phyloP scores from a whole-genome alignment of 64 coral and sea anemone genomes.

The Pachyseris speciosa region DNA sequence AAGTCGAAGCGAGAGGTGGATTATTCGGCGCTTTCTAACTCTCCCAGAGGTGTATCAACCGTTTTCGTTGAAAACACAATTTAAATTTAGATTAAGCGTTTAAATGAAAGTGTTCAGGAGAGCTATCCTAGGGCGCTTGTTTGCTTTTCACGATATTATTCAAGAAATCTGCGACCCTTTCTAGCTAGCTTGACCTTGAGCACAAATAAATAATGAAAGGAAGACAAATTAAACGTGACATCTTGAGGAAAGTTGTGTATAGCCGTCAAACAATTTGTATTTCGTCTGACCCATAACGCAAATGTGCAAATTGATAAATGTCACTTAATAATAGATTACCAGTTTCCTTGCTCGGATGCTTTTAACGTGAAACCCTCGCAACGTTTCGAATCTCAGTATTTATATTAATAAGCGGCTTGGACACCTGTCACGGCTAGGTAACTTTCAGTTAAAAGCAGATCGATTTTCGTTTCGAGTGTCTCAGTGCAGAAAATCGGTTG shows the following conservation, averaged over 20 bases:
- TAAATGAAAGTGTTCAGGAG: too few relatives aligned
- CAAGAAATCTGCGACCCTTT: background rate
- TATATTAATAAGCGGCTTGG: background rate
- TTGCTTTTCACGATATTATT: background rate
- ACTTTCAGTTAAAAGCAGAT: too few relatives aligned
- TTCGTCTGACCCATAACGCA: background rate
- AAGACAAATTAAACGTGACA: background rate
- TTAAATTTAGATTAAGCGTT: too few relatives aligned
- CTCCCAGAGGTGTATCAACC: too few relatives aligned
- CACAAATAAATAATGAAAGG: too few relatives aligned
- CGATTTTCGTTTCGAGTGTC: too few relatives aligned
- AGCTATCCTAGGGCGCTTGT: background rate
- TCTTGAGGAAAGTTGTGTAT: background rate
- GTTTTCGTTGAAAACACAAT: too few relatives aligned
- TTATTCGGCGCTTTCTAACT: too few relatives aligned
- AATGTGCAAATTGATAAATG: background rate
- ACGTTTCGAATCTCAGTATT: background rate
- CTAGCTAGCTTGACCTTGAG: background rate
- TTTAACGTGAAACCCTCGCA: background rate
- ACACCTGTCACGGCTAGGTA: too few relatives aligned
- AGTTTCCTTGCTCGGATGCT: background rate
- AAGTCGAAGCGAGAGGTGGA: too few relatives aligned
- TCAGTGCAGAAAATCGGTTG: too few relatives aligned
- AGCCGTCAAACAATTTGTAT: background rate
- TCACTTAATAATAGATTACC: background rate